Evolutionary conservation across 2,113 vertebrate species (phyloP), one percentile per base, ranked within the genome.

Genomic region (Callipepla squamata): DNA sequence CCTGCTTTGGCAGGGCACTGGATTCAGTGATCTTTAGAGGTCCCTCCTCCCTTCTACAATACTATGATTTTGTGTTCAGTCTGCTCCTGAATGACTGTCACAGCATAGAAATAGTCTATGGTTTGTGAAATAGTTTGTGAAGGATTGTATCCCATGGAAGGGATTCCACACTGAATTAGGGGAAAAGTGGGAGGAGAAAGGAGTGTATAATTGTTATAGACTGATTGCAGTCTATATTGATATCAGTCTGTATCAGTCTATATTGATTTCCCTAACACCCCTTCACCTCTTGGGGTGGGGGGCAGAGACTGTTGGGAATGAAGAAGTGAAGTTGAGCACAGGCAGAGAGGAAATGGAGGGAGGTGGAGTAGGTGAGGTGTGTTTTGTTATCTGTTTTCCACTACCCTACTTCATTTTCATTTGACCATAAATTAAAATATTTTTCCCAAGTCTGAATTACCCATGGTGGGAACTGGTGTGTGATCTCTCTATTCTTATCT

Each of bases 231-330:
- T 2, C 40, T 40, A 40, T 40, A 12, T 40, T 40, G 40, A 40
- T 40, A 40, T 40, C 40, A 40, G 40, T 40, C 40, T 40, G 40
- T 40, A 40, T 40, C 40, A 40, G 40, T 40, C 40, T 40, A 40
- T 12, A 16, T 6, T 6, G 14, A 13, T 61, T 61, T 51, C 12
- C 28, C 8, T 6, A 45, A 25, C 6, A 17, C 18, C 12, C 42
- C 34, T 51, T 2, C 2, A 4, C 32, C 68, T 13, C 22, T 9
- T 2, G 6, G 6, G 4, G 0, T 1, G 72, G 14, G 13, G 6
- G 7, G 34, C 3, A 38, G 34, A 65, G 7, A 40, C 78, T 23
- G 5, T 12, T 1, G 4, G 50, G 45, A 84, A 62, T 4, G 3
- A 63, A 28, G 87, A 73, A 51, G 4, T 32, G 51, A 84, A 87